A percentile compares a stretch with the other conserved stretches of the same genome.
Conservation (phyloP, 2,797 vertebrate species). For the Sebastolobus altivelis region DNA sequence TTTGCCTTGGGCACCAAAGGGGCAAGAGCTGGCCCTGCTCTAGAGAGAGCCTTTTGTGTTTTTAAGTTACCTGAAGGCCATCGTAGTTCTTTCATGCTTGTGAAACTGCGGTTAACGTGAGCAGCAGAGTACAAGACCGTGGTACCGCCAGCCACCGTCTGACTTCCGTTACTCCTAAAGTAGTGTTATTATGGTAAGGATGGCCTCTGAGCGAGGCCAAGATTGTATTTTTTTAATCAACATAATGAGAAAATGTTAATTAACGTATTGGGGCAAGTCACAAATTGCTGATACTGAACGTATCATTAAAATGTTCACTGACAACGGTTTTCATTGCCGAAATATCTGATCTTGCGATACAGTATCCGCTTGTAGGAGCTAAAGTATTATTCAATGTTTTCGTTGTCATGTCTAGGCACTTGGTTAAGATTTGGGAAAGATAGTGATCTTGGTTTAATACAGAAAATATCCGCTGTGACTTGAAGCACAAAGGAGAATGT, state of each 20-base stretch:
- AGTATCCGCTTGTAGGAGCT: background rate
- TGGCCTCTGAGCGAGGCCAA: too few species aligned
- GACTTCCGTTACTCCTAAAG: too few species aligned
- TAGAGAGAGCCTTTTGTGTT: too few species aligned
- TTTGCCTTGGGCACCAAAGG: too few species aligned
- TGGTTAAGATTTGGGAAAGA: background rate
- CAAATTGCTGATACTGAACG: too few species aligned
- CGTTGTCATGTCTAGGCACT: background rate
- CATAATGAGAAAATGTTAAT: background rate
- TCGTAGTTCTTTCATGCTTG: too few species aligned
- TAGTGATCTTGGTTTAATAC: background rate
- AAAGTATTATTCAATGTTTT: background rate
- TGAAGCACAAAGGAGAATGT: background rate
- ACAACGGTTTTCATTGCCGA: background rate
- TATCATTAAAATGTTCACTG: background rate
- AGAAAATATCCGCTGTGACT: background rate
- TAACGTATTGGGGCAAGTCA: background rate
- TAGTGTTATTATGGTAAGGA: too few species aligned
- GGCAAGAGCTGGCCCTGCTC: too few species aligned
- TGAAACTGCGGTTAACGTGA: too few species aligned
- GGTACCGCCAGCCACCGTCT: too few species aligned
- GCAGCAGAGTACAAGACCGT: too few species aligned
- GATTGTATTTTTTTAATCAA: background rate
- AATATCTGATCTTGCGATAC: background rate
- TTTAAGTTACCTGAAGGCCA: too few species aligned